Conservation (phyloP, 1,140 invertebrate genomes). For the Diachasma alloeum region DNA sequence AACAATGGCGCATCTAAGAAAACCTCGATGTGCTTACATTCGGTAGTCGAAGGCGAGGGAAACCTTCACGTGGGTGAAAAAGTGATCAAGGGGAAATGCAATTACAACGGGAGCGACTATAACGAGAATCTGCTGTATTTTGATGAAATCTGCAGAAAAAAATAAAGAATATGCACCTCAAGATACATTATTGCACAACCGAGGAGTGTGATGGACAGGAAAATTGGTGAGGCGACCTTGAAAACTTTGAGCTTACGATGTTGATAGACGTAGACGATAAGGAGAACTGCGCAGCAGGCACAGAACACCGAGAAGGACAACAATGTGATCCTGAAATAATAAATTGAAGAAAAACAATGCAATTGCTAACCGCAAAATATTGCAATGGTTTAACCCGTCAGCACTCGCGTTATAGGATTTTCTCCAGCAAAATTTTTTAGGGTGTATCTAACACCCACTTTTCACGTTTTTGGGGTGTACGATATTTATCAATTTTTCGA, state of each 20-base stretch:
- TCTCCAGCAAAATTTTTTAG: too few species aligned
- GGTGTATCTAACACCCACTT: too few species aligned
- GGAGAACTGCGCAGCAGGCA: constrained; percentile 75
- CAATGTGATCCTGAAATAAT: constrained; percentile 74
- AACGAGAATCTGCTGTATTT: too few species aligned
- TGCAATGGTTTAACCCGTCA: too few species aligned
- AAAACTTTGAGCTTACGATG: constrained; percentile 87
- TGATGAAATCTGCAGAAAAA: neutral
- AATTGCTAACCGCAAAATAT: neutral
- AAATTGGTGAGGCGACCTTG: constrained; percentile 89
- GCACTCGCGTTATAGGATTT: neutral
- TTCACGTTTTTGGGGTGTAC: too few species aligned
- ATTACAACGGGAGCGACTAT: too few species aligned
- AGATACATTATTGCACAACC: constrained; percentile 91
- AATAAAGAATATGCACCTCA: constrained; percentile 70
- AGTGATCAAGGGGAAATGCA: too few species aligned
- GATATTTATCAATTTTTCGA: too few species aligned
- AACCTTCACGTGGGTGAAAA: too few species aligned
- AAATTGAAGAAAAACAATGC: constrained; percentile 21
- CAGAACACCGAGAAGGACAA: constrained; percentile 83
- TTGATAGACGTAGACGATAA: constrained; percentile 81
- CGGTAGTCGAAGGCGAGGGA: too few species aligned
- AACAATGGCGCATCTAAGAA: too few species aligned
- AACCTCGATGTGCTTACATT: too few species aligned
- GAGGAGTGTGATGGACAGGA: constrained; percentile 85